Evolutionary conservation across 2,888 invertebrate genomes (phyloP), one percentile per base, ranked within the genome.

Genomic region (Spisula subtruncata): DNA sequence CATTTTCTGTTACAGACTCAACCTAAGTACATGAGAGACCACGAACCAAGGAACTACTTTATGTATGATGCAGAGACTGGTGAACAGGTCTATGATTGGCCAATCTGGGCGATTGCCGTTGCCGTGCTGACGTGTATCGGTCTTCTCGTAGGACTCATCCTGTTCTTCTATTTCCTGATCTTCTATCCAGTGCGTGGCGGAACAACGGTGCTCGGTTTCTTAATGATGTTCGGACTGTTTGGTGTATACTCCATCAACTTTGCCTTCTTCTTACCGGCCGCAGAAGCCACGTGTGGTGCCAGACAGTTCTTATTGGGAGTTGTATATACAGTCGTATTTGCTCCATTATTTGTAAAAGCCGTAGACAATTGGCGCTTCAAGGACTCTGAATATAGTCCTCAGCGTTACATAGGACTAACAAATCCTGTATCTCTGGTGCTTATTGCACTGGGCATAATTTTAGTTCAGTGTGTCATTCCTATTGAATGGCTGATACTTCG

Each of bases 161-260:
- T 96, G 29, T 96, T 96, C 87, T 93, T 96, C 54, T 96, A 96
- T 92, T 96, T 97, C 89, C 90, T 96, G 56, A 93, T 96, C 85
- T 94, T 94, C 48, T 97, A 97, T 91, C 97, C 96, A 0, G 94
- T 96, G 46, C 94, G 95, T n/a, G 95, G 96, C 6, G 96, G 96
- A 75, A 96, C 97, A 29, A 93, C 97, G 0, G 94, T 96, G 8
- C 94, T 97, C 2, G 97, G 97, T 4, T 97, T 96, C 94, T 93
- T 97, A 90, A 96, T 97, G 66, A 96, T 97, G 80, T 90, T 97
- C n/a, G 97, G 97, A 25, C 94, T 97, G 81, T 91, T 97, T n/a
- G 94, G 97, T 6, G 95, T 97, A 71, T 97, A 97, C 92, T 95
- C 95, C 51, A 94, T 97, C 87, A 97, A 97, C 93, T 97, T 97